Conservation (phyloP, 1,140 invertebrate species). For the Linepithema humile region DNA sequence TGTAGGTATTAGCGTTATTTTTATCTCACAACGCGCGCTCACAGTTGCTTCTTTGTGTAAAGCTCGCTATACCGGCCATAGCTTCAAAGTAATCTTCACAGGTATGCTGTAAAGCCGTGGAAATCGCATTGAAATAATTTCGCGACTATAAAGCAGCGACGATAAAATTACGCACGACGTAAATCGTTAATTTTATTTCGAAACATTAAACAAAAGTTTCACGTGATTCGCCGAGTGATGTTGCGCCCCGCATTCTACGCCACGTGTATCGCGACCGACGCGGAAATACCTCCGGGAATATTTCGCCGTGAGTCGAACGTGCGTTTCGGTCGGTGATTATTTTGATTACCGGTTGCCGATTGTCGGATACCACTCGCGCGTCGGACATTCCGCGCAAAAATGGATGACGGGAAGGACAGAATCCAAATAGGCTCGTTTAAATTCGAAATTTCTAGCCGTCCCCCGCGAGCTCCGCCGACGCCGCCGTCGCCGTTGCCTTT, state of each 20-base stretch:
- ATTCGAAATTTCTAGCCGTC: slow-evolving; percentile 47
- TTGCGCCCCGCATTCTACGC: not conserved
- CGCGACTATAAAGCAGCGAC: not conserved
- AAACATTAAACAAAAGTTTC: slow-evolving; percentile 37
- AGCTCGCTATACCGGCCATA: too few relatives aligned
- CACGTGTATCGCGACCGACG: not conserved
- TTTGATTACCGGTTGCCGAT: slow-evolving; percentile 56
- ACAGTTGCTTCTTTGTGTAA: too few relatives aligned
- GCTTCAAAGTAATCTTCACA: too few relatives aligned
- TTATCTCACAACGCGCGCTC: not conserved
- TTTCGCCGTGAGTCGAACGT: slow-evolving; percentile 26
- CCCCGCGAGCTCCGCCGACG: not conserved
- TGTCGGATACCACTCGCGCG: slow-evolving; percentile 46
- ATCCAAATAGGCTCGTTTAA: slow-evolving; percentile 59
- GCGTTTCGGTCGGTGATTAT: slow-evolving; percentile 36
- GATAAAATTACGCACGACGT: not conserved
- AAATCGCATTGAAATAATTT: slow-evolving; percentile 12
- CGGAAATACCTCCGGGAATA: slow-evolving; percentile 35
- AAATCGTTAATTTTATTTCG: slow-evolving; percentile 38
- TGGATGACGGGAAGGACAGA: slow-evolving; percentile 30
- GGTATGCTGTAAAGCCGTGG: not conserved
- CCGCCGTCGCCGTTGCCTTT: slow-evolving; percentile 29
- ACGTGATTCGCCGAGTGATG: slow-evolving; percentile 24
- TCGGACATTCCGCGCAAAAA: slow-evolving; percentile 46
- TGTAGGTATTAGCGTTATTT: not conserved